Evolutionary conservation across 92 coral and sea anemone genomes (phyloP), one percentile per base, ranked within the genome.

Genomic region (Epizoanthus fatuus): DNA sequence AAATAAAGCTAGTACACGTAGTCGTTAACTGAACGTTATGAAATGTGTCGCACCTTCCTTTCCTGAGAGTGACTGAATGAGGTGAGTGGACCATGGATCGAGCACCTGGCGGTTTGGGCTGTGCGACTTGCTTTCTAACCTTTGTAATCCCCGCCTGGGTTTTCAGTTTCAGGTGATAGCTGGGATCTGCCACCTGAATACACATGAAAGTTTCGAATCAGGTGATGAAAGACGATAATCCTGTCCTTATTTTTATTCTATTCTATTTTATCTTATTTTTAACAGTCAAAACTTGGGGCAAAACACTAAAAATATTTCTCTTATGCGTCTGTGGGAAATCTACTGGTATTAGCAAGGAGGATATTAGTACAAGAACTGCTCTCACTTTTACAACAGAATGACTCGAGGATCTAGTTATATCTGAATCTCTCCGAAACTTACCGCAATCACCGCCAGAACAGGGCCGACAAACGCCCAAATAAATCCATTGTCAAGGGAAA

Each of bases 401-500:
- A 29, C 35, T 29, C 35, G 35, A 29, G 35, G 35, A 29, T 29
- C 35, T 29, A 29, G 35, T 29, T 29, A 29, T 29, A 29, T 29
- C 35, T 44, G 47, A 1, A 49, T 49, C 53, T 49, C 13, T 49
- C 13, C 13, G 11, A 49, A 14, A 90, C 99, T 95, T 90, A 97
- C 99, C 76, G 83, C 89, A n/a, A 95, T 91, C 1, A 95, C 93
- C 32, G 88, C 84, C 7, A 97, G 87, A 71, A 93, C 99, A 5
- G 99, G 99, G 2, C 98, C 99, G 72, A 95, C 98, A 87, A 97
- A 97, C 12, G 95, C 89, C 99, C 99, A 97, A 29, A 97, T 95
- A 40, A 97, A 95, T 7, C 98, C 97, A n/a, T 90, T 90, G 8
- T 88, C 89, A 39, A 97, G 92, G 5, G 99, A 93, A 32, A 97